Evolutionary conservation across 2,888 invertebrate species (phyloP).

Genomic region (Microctonus aethiopoides): DNA sequence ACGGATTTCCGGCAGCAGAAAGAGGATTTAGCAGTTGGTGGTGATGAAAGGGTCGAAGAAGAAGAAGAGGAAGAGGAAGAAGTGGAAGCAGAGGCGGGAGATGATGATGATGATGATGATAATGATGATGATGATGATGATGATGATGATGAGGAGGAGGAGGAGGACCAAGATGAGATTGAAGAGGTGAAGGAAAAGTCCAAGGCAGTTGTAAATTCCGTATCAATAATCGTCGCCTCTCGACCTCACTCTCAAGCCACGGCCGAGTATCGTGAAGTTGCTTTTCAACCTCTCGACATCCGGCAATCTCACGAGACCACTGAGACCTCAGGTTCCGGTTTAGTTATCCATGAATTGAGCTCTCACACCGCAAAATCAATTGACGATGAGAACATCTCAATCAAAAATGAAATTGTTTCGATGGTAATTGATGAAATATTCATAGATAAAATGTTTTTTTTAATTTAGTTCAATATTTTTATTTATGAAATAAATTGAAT

Average conservation of each 20-base stretch:
- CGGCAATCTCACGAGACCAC: slow-evolving; percentile 28
- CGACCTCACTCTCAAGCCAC: slow-evolving; percentile 49
- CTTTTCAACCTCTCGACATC: slow-evolving; percentile 38
- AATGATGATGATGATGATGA: too few relatives aligned
- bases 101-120: slow-evolving; percentile 11
- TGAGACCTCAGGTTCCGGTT: slow-evolving; percentile 27
- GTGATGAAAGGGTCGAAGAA: slow-evolving; percentile 15
- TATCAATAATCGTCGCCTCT: slow-evolving; percentile 48
- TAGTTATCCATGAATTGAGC: slow-evolving; percentile 25
- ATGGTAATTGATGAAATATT: slow-evolving; percentile 16
- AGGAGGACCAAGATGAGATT: slow-evolving; percentile 3
- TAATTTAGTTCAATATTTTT: background rate
- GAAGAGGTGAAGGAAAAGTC: slow-evolving; percentile 2
- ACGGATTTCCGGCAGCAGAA: background rate
- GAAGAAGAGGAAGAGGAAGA: background rate
- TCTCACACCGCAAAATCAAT: slow-evolving; percentile 12
- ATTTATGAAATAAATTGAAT: background rate
- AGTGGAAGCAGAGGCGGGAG: background rate
- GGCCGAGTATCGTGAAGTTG: slow-evolving; percentile 35
- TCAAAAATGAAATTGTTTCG: slow-evolving; percentile 27
- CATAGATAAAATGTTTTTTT: background rate
- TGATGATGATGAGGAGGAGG: background rate
- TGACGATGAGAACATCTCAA: slow-evolving; percentile 20
- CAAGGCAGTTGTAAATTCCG: too few relatives aligned
- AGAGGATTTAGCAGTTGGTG: slow-evolving; percentile 15